Evolutionary conservation across 2,888 invertebrate species (phyloP), one percentile per base, ranked within the genome.

Genomic region (Keiferia lycopersicella): DNA sequence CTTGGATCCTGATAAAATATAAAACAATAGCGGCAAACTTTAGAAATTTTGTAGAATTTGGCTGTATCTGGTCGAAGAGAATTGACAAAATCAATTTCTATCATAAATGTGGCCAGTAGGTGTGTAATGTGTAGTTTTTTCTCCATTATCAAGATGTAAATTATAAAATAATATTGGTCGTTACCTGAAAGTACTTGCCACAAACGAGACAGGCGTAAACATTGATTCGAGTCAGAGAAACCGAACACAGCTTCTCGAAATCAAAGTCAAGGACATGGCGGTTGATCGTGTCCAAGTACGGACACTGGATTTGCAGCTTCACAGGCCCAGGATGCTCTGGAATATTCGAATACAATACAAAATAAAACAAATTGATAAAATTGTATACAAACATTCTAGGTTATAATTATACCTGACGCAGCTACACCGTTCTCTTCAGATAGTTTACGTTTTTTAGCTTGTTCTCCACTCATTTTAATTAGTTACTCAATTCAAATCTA

Each of bases 181-280:
- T 58, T 60, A 92, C 92, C 88, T 92, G 92, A 80, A 99, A 99
- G 83, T 99, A 99, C 88, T 99, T 99, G 20, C 99, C 99, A 86
- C 99, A 99, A 0, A 99, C 98, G 66, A 99, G 93, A 81, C 99
- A 99, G 8, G 99, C 99, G 84, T 99, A 99, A 39, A 99, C 99
- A 93, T 99, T 99, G 73, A 99, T 98, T 78, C 99, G 95, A 0
- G 99, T 99, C 68, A 99, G 86, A 0, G 99, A 99, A 45, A 99
- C 96, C 0, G 99, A 99, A 83, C 99, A 99, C 26, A 99, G 88
- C 84, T 99, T 99, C 87, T 99, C 99, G 91, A 99, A 99, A 91
- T 99, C 99, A 91, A 99, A 99, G 88, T 99, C 99, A 67, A 99
- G 87, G 67, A 98, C 95, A 76, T 98, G 97, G 62, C 99, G 93